Conservation (phyloP, 2,113 vertebrate species). For the Phocoena sinus region DNA sequence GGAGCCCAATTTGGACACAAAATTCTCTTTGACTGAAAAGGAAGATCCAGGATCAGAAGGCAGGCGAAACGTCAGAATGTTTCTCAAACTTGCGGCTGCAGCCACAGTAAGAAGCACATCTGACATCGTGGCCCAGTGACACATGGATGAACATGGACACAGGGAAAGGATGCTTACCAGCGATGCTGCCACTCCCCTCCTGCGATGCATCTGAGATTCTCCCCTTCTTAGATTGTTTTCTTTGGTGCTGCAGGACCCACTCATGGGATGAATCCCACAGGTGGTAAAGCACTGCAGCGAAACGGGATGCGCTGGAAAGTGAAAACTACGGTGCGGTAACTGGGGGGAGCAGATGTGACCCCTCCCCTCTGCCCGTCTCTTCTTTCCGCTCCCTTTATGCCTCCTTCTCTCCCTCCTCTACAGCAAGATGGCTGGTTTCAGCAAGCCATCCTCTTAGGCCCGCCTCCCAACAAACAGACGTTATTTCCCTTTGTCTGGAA, state of each 20-base stretch:
- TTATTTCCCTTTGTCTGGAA: background rate
- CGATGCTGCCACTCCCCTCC: rapidly evolving
- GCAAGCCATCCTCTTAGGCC: background rate
- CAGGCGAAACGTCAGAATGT: background rate
- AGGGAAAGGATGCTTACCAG: too few species aligned
- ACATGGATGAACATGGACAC: too few species aligned
- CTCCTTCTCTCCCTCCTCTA: too few species aligned
- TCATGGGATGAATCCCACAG: too few species aligned
- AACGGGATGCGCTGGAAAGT: background rate
- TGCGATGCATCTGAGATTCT: rapidly evolving
- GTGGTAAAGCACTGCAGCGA: background rate
- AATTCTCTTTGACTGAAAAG: background rate
- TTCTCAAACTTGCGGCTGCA: background rate
- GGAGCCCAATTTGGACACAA: background rate
- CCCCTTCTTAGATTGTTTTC: background rate
- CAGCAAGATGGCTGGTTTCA: background rate
- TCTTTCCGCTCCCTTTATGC: too few species aligned
- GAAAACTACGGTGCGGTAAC: too few species aligned
- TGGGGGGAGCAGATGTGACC: background rate
- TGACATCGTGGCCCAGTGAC: background rate
- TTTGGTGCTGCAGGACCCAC: background rate
- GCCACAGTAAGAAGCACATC: background rate
- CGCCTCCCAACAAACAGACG: background rate
- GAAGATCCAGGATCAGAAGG: background rate
- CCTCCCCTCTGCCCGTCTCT: background rate